Conservation (phyloP, 2,888 invertebrate species). For the Dasypogon diadema region DNA sequence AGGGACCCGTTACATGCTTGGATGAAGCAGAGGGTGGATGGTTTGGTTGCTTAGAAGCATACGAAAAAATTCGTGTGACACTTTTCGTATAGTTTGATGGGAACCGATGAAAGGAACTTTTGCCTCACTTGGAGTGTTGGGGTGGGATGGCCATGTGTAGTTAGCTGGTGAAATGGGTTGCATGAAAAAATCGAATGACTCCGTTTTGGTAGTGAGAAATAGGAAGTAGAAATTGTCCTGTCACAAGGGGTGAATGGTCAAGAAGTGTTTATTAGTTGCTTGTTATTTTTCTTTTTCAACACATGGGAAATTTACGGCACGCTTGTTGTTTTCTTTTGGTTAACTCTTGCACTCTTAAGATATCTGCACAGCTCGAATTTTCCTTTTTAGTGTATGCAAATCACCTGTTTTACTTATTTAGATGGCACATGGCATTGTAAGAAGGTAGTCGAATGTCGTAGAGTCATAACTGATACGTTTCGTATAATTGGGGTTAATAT, state of each 20-base stretch:
- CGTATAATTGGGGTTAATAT: too few relatives aligned
- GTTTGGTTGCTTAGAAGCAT: conserved; percentile 41
- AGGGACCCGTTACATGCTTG: conserved; percentile 52
- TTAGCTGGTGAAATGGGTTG: conserved; percentile 20
- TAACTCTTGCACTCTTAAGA: too few relatives aligned
- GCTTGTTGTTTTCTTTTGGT: not conserved
- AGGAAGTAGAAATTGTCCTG: conserved; percentile 27
- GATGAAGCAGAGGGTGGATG: conserved; percentile 35
- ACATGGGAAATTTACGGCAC: not conserved
- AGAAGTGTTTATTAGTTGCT: conserved; percentile 30
- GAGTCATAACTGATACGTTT: too few relatives aligned
- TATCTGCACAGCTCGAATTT: too few relatives aligned
- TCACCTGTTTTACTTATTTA: too few relatives aligned
- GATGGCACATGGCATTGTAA: too few relatives aligned
- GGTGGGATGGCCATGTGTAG: conserved; percentile 42
- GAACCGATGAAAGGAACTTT: conserved; percentile 55
- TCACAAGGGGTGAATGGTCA: conserved; percentile 39
- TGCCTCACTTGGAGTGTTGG: conserved; percentile 37
- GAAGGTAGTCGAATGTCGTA: too few relatives aligned
- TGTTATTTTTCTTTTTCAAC: not conserved
- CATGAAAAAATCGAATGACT: conserved; percentile 3
- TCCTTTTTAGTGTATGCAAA: too few relatives aligned
- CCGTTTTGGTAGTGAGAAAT: conserved; percentile 32
- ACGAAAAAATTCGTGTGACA: conserved; percentile 46
- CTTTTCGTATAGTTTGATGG: conserved; percentile 54